Conservation (phyloP, 2,113 vertebrate species). For the Apeltes quadracus region DNA sequence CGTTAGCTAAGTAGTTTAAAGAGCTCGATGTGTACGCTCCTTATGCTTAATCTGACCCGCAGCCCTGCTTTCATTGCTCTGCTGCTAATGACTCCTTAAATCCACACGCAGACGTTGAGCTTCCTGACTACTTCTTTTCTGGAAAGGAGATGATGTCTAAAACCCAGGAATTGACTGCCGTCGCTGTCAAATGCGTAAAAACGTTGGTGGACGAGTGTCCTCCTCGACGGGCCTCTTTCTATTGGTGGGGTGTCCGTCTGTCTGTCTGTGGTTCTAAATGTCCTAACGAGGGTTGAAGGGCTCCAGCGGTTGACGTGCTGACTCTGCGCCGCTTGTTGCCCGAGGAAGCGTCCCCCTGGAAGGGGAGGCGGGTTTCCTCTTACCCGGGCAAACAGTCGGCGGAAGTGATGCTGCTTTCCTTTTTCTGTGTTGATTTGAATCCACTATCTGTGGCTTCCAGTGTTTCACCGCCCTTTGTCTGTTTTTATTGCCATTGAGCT, state of each 20-base stretch:
- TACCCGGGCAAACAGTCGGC: constrained; percentile 37
- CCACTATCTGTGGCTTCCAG: background rate
- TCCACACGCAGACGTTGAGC: background rate
- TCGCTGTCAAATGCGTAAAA: background rate
- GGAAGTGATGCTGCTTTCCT: constrained; percentile 29
- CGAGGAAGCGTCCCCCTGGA: constrained; percentile 54
- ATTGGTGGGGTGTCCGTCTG: too few relatives aligned
- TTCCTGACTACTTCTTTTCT: constrained; percentile 9
- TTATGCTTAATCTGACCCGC: constrained; percentile 10
- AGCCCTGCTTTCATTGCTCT: constrained; percentile 14
- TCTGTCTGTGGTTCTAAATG: too few relatives aligned
- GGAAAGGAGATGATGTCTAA: background rate
- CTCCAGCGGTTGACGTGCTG: too few relatives aligned
- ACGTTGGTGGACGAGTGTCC: background rate
- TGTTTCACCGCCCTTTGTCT: background rate
- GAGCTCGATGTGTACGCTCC: background rate
- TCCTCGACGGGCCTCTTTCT: too few relatives aligned
- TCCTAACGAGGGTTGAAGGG: too few relatives aligned
- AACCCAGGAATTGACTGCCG: background rate
- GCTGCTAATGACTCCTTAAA: background rate
- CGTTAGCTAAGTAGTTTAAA: background rate
- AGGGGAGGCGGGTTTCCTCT: too few relatives aligned
- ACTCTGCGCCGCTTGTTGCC: constrained; percentile 60
- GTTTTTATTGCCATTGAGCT: background rate
- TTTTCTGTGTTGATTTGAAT: constrained; percentile 18